phyloP scores from a whole-genome alignment of 1,140 invertebrate genomes.

The Leptopilina boulardi region DNA sequence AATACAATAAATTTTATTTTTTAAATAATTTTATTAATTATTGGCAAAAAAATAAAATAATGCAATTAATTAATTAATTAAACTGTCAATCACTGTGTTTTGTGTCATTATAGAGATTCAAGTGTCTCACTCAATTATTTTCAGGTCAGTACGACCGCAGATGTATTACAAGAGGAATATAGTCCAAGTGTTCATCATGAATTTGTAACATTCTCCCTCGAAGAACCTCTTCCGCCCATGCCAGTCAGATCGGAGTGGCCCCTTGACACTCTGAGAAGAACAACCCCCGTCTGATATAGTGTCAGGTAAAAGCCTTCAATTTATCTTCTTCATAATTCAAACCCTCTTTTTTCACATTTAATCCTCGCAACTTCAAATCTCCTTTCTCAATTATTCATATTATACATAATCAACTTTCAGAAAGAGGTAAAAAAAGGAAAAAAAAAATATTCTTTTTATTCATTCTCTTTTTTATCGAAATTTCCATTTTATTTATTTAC shows the following conservation, averaged over 20 bases:
- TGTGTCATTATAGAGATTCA: not conserved
- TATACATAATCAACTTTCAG: slow-evolving; percentile 23
- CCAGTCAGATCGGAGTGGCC: slow-evolving; percentile 67
- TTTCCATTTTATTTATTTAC: slow-evolving; percentile 26
- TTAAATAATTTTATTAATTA: not conserved
- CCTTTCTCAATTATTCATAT: slow-evolving; percentile 20
- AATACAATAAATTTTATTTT: too few species aligned
- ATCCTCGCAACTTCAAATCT: slow-evolving; percentile 37
- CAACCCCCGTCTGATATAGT: slow-evolving; percentile 77
- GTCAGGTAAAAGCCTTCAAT: slow-evolving; percentile 63
- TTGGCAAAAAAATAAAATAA: too few species aligned
- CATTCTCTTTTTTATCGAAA: not conserved
- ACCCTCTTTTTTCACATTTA: slow-evolving; percentile 32
- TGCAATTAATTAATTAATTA: not conserved
- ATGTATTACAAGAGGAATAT: slow-evolving; percentile 74
- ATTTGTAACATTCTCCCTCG: slow-evolving; percentile 75
- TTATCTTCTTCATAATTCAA: slow-evolving; percentile 41
- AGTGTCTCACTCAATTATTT: slow-evolving; percentile 39
- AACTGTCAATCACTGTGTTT: not conserved
- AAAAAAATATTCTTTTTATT: too few species aligned
- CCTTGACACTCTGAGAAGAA: slow-evolving; percentile 74
- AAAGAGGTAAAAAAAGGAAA: not conserved
- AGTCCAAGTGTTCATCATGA: slow-evolving; percentile 68
- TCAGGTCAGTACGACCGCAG: slow-evolving; percentile 77
- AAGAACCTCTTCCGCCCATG: slow-evolving; percentile 69